Conservation (phyloP, 1,140 invertebrate genomes). For the Solen grandis region DNA sequence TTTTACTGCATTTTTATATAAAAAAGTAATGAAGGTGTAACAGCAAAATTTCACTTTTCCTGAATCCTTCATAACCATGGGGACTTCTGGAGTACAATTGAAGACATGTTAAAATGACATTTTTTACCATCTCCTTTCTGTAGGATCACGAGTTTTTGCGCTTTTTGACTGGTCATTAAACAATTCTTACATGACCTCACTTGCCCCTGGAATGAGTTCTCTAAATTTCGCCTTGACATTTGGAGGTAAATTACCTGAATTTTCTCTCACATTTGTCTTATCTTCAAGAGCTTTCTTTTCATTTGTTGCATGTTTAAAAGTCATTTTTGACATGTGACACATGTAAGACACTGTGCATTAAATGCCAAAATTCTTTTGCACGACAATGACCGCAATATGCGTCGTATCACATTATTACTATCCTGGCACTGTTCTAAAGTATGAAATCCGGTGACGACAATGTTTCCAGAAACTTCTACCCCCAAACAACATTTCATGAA, state of each 20-base stretch:
- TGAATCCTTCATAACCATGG: neutral
- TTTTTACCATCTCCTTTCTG: conserved; percentile 5
- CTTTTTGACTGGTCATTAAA: neutral
- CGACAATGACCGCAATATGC: neutral
- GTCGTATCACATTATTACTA: neutral
- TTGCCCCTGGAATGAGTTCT: neutral
- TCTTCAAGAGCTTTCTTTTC: neutral
- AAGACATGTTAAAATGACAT: neutral
- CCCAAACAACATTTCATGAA: neutral
- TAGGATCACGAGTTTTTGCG: neutral
- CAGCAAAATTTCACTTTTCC: neutral
- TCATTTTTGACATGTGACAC: neutral
- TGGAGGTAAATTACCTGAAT: neutral
- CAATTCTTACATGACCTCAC: neutral
- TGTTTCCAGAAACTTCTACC: neutral
- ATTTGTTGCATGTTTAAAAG: neutral
- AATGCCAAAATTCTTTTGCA: neutral
- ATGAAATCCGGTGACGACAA: neutral
- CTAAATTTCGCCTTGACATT: neutral
- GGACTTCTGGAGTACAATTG: conserved; percentile 18
- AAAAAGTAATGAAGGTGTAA: conserved; percentile 4
- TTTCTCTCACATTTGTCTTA: neutral
- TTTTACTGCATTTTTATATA: conserved; percentile 12
- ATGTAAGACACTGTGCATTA: neutral
- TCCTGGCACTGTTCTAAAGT: conserved; percentile 1